Evolutionary conservation across 2,797 vertebrate genomes (phyloP).

Genomic region (Hippopotamyrus pictus): DNA sequence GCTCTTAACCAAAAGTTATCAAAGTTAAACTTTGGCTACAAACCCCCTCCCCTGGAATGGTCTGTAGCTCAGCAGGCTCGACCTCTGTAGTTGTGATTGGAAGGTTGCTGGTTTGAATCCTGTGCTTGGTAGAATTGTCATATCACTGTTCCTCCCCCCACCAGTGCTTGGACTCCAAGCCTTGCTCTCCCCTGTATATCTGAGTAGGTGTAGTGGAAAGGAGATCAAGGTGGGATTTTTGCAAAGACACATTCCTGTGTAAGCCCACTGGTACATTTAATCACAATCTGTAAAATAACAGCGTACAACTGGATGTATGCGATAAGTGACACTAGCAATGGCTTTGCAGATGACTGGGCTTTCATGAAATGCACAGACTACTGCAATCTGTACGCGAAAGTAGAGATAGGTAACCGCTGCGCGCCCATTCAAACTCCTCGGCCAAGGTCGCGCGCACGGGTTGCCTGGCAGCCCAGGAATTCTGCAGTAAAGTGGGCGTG

Average conservation of each 20-base stretch:
- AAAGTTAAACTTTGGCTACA: neutral
- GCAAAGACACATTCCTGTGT: neutral
- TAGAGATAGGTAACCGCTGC: neutral
- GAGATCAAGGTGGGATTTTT: neutral
- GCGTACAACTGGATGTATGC: neutral
- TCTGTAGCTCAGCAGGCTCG: neutral
- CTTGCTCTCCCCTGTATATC: neutral
- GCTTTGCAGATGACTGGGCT: neutral
- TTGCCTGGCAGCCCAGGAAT: slow-evolving; percentile 24
- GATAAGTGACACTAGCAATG: neutral
- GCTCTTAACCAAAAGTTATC: neutral
- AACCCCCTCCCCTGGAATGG: neutral
- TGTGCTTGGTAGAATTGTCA: neutral
- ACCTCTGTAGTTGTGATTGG: neutral
- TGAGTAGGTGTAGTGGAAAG: neutral
- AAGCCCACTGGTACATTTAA: neutral
- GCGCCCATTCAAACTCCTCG: slow-evolving; percentile 9
- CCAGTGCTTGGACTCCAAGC: neutral
- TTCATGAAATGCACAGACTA: neutral
- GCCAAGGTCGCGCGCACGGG: neutral
- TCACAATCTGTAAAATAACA: neutral
- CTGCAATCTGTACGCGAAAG: neutral
- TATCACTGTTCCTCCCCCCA: neutral
- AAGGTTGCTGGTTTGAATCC: neutral
- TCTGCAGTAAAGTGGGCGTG: slow-evolving; percentile 26